These are phyloP conservation scores for Chrysomallon squamiferum DNA, from an alignment of 1,140 invertebrate genomes.

Conservation along the genomic window DNA sequence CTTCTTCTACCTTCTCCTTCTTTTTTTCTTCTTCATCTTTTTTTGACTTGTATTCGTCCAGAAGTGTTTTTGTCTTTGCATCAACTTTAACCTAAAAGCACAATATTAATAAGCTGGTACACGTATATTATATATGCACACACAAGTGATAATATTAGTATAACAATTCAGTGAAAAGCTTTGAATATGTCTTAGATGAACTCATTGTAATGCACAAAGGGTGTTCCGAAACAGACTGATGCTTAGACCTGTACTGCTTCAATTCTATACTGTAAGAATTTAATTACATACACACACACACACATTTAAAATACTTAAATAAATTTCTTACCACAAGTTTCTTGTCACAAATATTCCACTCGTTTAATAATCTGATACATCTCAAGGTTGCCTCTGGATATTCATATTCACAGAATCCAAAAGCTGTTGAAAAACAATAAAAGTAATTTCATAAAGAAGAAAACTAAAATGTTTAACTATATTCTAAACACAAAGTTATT, in stretches of 20 bases:
- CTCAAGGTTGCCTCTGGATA: constrained; percentile 93
- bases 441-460: constrained; percentile 4
- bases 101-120: background rate
- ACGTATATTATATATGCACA: no score
- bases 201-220: no score
- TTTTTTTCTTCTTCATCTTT: constrained; percentile 39
- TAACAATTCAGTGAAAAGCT: no score
- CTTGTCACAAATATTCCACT: constrained; percentile 91
- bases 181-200: no score
- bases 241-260: no score
- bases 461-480: background rate
- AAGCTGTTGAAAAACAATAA: constrained; percentile 70
- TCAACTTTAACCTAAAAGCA: constrained; percentile 82
- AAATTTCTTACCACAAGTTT: constrained; percentile 77
- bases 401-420: constrained; percentile 97
- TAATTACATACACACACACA: no score
- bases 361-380: constrained; percentile 92
- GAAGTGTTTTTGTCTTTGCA: constrained; percentile 92
- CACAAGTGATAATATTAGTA: no score
- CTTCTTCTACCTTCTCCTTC: constrained; percentile 23
- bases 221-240: no score
- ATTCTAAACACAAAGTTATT: no score
- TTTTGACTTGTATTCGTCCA: constrained; percentile 83
- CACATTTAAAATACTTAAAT: no score
- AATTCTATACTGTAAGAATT: no score